phyloP scores from a whole-genome alignment of 2,113 vertebrate genomes.

The Orcinus orca region DNA sequence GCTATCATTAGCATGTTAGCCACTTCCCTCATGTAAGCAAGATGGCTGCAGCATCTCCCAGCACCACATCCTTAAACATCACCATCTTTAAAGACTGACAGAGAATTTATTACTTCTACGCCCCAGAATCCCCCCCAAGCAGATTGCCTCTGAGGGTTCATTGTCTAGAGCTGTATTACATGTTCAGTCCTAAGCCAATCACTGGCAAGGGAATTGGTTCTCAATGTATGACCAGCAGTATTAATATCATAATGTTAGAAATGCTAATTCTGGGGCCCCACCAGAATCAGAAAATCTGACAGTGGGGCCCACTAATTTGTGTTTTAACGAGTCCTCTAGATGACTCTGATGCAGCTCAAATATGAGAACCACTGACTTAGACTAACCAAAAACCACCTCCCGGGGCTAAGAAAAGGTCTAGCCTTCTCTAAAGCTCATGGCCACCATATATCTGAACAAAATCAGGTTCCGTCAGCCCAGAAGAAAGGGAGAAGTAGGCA shows the following conservation, averaged over 20 bases:
- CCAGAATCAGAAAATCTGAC: neutral
- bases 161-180: neutral
- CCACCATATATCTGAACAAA: neutral
- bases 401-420: neutral
- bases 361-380: neutral
- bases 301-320: neutral
- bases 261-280: neutral
- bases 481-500: neutral
- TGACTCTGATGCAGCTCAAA: neutral
- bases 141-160: neutral
- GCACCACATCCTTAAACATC: neutral
- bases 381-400: neutral
- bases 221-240: neutral
- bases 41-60: neutral
- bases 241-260: neutral
- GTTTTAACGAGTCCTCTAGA: neutral
- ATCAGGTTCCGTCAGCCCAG: neutral
- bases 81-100: neutral
- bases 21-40: neutral
- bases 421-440: neutral
- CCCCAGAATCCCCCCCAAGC: too few relatives aligned
- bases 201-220: neutral
- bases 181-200: neutral
- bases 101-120: neutral
- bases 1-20: neutral